Evolutionary conservation across 2,797 vertebrate genomes (phyloP).

Genomic region (Presbytis comata): DNA sequence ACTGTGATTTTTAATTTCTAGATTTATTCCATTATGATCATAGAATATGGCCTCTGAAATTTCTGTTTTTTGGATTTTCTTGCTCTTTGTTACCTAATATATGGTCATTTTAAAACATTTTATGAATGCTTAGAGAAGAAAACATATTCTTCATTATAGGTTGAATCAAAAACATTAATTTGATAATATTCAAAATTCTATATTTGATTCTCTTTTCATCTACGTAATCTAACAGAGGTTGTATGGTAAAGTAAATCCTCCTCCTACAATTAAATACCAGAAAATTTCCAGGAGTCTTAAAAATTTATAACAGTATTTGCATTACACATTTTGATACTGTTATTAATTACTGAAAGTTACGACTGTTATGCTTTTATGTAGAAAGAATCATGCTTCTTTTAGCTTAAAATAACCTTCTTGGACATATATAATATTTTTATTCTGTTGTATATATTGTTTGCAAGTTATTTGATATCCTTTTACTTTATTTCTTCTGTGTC

Average conservation of each 20-base stretch:
- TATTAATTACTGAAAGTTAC: neutral
- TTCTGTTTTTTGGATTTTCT: neutral
- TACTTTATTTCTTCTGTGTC: neutral
- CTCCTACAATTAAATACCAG: neutral
- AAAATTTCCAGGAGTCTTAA: neutral
- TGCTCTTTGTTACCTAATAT: neutral
- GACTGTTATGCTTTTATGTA: neutral
- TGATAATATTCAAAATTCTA: neutral
- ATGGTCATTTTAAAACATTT: neutral
- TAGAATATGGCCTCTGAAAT: neutral
- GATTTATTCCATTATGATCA: neutral
- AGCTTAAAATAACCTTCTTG: conserved; percentile 1
- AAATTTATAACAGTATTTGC: neutral
- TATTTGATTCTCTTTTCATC: neutral
- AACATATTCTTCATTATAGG: neutral
- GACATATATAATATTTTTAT: neutral
- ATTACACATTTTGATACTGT: neutral
- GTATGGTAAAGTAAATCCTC: neutral
- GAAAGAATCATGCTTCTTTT: neutral
- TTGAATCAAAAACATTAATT: neutral
- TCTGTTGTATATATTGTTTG: neutral
- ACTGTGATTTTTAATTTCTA: neutral
- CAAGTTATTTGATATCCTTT: neutral
- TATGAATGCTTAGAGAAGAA: neutral
- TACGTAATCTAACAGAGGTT: neutral